Conservation (phyloP, 2,888 invertebrate species). For the Epirrhoe alternata region DNA sequence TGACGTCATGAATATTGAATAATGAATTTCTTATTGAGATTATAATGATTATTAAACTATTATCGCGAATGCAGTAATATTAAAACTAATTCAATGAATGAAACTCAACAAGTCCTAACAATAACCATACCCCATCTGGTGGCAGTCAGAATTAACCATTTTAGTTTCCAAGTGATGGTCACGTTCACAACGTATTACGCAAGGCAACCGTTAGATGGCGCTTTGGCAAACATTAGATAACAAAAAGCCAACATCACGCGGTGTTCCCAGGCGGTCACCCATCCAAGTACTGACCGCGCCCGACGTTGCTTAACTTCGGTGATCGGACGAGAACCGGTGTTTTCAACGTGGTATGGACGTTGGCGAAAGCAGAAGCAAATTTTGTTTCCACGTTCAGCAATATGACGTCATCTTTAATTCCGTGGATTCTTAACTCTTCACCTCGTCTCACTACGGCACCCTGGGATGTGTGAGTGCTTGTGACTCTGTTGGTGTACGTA, state of each 20-base stretch:
- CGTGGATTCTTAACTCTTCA: too few relatives aligned
- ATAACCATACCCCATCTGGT: not conserved
- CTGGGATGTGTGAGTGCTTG: too few relatives aligned
- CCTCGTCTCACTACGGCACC: too few relatives aligned
- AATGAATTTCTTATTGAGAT: too few relatives aligned
- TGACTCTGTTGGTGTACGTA: too few relatives aligned
- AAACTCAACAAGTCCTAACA: not conserved
- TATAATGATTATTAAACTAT: too few relatives aligned
- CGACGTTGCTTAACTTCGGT: slow-evolving; percentile 78
- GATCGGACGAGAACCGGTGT: slow-evolving; percentile 78
- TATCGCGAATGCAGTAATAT: too few relatives aligned
- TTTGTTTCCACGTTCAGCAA: not conserved
- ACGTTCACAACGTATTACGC: not conserved
- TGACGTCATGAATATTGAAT: not conserved
- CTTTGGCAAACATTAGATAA: slow-evolving; percentile 1
- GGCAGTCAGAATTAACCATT: not conserved
- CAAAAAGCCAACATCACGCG: slow-evolving; percentile 48
- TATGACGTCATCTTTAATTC: too few relatives aligned
- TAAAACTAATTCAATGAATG: too few relatives aligned
- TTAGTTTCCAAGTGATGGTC: not conserved
- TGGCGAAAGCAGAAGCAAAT: slow-evolving; percentile 27
- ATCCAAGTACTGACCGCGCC: slow-evolving; percentile 81
- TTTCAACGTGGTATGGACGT: slow-evolving; percentile 62
- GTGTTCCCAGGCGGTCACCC: slow-evolving; percentile 77
- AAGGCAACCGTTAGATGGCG: not conserved